A percentile compares a stretch with the other conserved stretches of the same genome.
Conservation (phyloP, 2,797 vertebrate species). For the Hippocampus kuda region DNA sequence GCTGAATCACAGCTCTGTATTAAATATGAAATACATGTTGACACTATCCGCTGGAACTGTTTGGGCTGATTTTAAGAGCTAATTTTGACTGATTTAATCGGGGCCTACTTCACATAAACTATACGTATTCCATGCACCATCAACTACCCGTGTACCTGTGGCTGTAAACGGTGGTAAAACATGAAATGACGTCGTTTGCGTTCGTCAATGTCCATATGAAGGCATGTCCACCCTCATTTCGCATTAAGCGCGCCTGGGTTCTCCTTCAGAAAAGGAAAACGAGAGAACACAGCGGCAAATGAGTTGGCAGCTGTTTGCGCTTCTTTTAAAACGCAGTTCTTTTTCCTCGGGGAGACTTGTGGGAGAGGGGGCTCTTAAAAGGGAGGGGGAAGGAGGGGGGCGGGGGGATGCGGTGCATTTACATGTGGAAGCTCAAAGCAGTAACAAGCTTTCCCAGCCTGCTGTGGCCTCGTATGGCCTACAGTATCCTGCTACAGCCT, state of each 20-base stretch:
- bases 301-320: slow-evolving; percentile 50
- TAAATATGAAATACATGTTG: not conserved
- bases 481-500: slow-evolving; percentile 42
- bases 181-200: not conserved
- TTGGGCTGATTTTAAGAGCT: too few species aligned
- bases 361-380: slow-evolving; percentile 29
- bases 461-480: slow-evolving; percentile 54
- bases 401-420: slow-evolving; percentile 50
- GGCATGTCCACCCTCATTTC: not conserved
- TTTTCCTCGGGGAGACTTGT: slow-evolving; percentile 47
- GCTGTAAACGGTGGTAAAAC: not conserved
- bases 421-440: slow-evolving; percentile 60
- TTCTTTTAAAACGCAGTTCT: slow-evolving; percentile 53
- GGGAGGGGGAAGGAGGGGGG: slow-evolving; percentile 7
- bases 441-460: slow-evolving; percentile 58
- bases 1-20: not conserved
- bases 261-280: slow-evolving; percentile 36
- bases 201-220: not conserved
- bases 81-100: too few species aligned
- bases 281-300: slow-evolving; percentile 35
- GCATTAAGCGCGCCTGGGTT: slow-evolving; percentile 15
- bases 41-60: not conserved
- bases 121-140: not conserved
- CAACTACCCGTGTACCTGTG: not conserved
- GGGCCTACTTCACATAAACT: too few species aligned